These are phyloP conservation scores for Chionodraco myersi DNA, from an alignment of 2,113 vertebrate species.

Conservation along the genomic window DNA sequence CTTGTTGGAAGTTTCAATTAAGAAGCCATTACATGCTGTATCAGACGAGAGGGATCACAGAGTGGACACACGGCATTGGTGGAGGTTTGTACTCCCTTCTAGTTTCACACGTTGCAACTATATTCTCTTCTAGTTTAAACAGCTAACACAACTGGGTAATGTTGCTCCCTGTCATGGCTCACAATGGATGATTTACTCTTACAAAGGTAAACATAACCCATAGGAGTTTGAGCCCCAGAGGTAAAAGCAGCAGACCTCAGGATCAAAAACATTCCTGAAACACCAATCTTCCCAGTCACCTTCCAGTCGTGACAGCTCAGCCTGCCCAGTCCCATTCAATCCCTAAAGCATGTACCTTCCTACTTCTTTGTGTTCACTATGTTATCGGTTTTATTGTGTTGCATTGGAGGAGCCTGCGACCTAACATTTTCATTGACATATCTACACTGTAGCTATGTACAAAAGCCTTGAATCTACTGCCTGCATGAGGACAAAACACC, in stretches of 20 bases:
- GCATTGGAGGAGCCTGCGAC: too few species aligned
- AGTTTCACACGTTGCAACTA: background rate
- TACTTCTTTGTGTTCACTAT: too few species aligned
- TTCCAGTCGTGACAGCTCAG: slow-evolving; percentile 69
- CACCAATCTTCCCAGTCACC: slow-evolving; percentile 72
- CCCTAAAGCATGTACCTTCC: slow-evolving; percentile 3
- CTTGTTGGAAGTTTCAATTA: too few species aligned
- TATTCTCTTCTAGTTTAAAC: background rate
- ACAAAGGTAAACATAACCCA: background rate
- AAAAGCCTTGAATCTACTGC: slow-evolving; percentile 2
- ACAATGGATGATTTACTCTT: background rate
- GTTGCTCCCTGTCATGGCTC: background rate
- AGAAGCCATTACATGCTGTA: too few species aligned
- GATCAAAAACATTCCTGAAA: slow-evolving; percentile 75
- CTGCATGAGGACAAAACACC: slow-evolving; percentile 19
- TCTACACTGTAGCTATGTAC: too few species aligned
- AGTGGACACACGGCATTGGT: too few species aligned
- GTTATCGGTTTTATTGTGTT: too few species aligned
- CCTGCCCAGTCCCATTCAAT: slow-evolving; percentile 55
- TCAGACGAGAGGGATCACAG: too few species aligned
- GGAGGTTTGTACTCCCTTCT: background rate
- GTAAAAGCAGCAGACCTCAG: slow-evolving; percentile 74
- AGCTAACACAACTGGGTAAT: background rate
- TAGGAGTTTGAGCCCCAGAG: slow-evolving; percentile 60
- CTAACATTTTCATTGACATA: too few species aligned